Base-by-base conservation (phyloP, 2,888 invertebrate species). In the Papilio gigon region DNA sequence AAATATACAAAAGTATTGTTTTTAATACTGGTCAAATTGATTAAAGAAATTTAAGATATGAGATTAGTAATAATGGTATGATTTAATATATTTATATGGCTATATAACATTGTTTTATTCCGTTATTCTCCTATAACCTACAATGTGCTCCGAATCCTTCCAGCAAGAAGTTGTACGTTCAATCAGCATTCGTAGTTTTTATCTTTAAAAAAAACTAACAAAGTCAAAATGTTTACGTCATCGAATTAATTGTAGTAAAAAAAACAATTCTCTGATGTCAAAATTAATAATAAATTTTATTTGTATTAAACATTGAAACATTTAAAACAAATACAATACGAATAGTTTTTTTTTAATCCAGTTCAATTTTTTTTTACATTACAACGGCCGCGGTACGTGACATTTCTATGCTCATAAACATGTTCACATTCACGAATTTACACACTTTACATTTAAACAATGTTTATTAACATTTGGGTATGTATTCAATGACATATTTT, bases 271-370 rank as follows among this genome's bases (percentile, higher is more conserved):
- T 25, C n/a, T 72, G 72, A 66, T 77, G 78, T 79, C 75, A 78
- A 82, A 81, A 84, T 84, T 82, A 80, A 82, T 85, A 80, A 75
- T 78, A 75, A 77, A 76, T 72, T 78, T 79, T 78, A 75, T 73
- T 73, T 78, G 81, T 80, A 76, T 79, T 78, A 81, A 79, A 81
- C 75, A 77, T 85, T 81, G 84, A 78, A 82, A 80, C n/a, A 79
- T 80, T 80, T 83, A 73, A 1, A 78, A 81, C 80, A 82, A 81
- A 79, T 79, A 78, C 76, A 73, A 73, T 78, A 81, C 74, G 72
- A 78, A 78, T 75, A 70, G 74, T 71, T 75, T 74, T 76, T 74
- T 42, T 50, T 56, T 53, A 30, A 40, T 47, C n/a, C n/a, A n/a
- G 47, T 50, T 50, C 11, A 30, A 25, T 1, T 14, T 27, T 20